Conservation (phyloP, 2,797 vertebrate species). For the Coracias cyanogaster region DNA sequence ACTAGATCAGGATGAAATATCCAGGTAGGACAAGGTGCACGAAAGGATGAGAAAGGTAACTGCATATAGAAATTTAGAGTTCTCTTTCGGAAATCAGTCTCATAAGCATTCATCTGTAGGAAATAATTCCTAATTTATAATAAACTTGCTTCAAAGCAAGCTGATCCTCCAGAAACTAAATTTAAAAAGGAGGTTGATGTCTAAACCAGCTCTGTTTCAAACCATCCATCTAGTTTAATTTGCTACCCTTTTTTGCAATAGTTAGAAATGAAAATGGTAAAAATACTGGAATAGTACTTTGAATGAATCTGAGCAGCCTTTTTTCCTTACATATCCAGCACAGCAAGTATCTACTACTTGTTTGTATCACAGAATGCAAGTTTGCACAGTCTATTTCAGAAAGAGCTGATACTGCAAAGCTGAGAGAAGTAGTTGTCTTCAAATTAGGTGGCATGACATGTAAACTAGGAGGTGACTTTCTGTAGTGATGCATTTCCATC, state of each 20-base stretch:
- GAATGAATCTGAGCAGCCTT: not conserved
- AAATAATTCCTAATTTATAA: not conserved
- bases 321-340: not conserved
- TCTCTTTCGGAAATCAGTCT: not conserved
- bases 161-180: not conserved
- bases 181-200: not conserved
- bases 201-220: not conserved
- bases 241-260: not conserved
- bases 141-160: not conserved
- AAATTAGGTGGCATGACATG: not conserved
- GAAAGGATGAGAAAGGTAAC: not conserved
- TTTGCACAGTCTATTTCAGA: not conserved
- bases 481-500: slow-evolving; percentile 11
- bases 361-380: not conserved
- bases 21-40: not conserved
- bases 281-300: not conserved
- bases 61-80: not conserved
- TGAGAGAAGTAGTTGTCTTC: not conserved
- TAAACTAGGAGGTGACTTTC: not conserved
- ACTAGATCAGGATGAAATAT: not conserved
- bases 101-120: not conserved
- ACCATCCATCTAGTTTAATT: not conserved
- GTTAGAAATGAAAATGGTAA: not conserved
- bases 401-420: not conserved
- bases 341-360: not conserved